These are phyloP conservation scores for Nanorana parkeri DNA, from an alignment of 2,113 vertebrate species.

Conservation along the genomic window DNA sequence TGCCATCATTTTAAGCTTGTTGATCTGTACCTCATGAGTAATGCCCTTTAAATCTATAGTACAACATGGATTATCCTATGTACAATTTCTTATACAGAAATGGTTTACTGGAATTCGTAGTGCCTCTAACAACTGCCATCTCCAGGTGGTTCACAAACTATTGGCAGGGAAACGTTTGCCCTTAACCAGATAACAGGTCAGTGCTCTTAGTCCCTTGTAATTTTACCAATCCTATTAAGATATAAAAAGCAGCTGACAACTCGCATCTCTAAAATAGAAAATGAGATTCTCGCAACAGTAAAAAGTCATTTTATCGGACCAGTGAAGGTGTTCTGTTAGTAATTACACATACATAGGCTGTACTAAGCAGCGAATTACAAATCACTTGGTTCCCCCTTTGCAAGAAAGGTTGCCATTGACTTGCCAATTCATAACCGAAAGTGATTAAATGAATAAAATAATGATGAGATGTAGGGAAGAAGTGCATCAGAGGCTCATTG, in stretches of 20 bases:
- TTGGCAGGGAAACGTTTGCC: no score
- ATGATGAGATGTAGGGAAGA: constrained; percentile 12
- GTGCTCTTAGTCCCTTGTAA: background rate
- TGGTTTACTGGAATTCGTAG: no score
- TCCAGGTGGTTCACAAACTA: no score
- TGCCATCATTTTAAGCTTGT: no score
- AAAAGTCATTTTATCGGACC: constrained; percentile 11
- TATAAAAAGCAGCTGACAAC: background rate
- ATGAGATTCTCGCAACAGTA: background rate
- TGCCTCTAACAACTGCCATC: no score
- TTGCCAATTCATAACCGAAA: constrained; percentile 43
- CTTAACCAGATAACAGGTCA: background rate
- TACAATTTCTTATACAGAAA: no score
- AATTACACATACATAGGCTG: constrained; percentile 40
- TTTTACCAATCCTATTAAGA: constrained; percentile 24
- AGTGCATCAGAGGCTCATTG: background rate
- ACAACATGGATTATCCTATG: no score
- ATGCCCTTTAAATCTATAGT: no score
- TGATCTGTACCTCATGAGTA: no score
- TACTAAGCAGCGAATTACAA: constrained; percentile 36
- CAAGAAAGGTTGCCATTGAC: constrained; percentile 50
- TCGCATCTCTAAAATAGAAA: background rate
- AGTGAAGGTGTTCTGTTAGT: constrained; percentile 35
- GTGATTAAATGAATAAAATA: constrained; percentile 47
- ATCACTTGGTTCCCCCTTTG: constrained; percentile 37